Evolutionary conservation across 64 coral and sea anemone species (phyloP).

Genomic region (Anthopleura sola): DNA sequence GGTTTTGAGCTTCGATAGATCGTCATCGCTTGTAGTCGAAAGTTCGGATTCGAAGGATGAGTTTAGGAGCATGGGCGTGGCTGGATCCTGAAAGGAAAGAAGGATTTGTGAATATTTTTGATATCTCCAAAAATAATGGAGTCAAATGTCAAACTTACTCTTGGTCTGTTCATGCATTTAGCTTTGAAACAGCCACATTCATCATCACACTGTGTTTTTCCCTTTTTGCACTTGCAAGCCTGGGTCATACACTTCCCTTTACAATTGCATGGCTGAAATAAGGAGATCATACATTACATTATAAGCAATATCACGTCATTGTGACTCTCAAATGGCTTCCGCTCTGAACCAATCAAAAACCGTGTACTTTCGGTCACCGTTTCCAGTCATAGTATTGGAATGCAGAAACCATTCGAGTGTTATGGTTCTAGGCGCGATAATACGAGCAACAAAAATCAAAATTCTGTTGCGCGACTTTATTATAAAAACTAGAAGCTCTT

Average conservation of each 20-base stretch:
- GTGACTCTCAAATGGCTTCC: neutral
- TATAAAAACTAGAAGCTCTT: too few species aligned
- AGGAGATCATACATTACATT: neutral
- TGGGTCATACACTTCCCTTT: conserved; percentile 42
- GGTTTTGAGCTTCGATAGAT: neutral
- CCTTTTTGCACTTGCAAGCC: conserved; percentile 38
- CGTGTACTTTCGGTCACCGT: neutral
- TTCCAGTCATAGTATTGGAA: neutral
- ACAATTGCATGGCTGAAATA: conserved; percentile 35
- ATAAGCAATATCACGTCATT: neutral
- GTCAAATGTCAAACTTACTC: neutral
- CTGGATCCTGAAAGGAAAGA: neutral
- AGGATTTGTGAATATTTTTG: too few species aligned
- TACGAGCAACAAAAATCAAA: too few species aligned
- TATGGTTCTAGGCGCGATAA: too few species aligned
- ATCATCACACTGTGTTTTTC: neutral
- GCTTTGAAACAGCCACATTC: conserved; percentile 14
- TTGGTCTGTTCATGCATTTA: conserved; percentile 41
- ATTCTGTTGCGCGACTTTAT: too few species aligned
- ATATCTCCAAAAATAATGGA: too few species aligned
- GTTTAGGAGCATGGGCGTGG: neutral
- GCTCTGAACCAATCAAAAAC: neutral
- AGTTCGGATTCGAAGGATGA: conserved; percentile 8
- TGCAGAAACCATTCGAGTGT: too few species aligned
- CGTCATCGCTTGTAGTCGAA: neutral